Evolutionary conservation across 2,888 invertebrate genomes (phyloP), one percentile per base, ranked within the genome.

Genomic region (Drosophila algonquin): DNA sequence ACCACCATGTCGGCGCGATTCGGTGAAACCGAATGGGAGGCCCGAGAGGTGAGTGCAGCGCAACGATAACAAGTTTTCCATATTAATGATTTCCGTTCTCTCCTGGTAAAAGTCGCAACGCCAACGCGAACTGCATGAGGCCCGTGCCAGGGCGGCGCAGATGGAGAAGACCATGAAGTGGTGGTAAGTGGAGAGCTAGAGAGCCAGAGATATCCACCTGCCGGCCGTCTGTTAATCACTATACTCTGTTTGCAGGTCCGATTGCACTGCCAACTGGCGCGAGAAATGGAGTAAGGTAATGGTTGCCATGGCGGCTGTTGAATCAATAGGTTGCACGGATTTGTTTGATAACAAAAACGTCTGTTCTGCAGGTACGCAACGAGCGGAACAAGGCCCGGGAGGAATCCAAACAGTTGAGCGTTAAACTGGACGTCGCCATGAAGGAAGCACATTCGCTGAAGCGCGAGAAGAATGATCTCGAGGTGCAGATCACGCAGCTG

Each of bases 131-230:
- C 93, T 99, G 76, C 98, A 99, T 90, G 99, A 99, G 90, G 98
- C 98, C 0, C 94, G 98, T 78, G 98, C 98, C 4, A 93, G 99
- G 74, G 98, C 98, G 16, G 96, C 98, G 0, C 99, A 99, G 93
- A 99, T 99, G 99, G 99, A 99, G 92, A 99, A 99, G 92, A 99
- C 99, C 0, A 99, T 99, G 98, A 94, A 98, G 68, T 99, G 99
- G 99, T 99, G 96, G 99, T 82, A 69, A 72, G 86, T 84, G 4
- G 12, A 8, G 30, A 27, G 9, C 3, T 9, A 3, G 12, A 5
- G 8, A 8, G 24, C 2, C 14, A 1, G 12, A 5, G 8, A 8
- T 18, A 30, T 2, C 32, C 6, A 4, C 14, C 7, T 4, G 30
- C 2, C n/a, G 18, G 14, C 32, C 8, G n/a, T 55, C 65, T 48